Conservation (phyloP, 2,888 invertebrate genomes). For the Anoncus sp. region DNA sequence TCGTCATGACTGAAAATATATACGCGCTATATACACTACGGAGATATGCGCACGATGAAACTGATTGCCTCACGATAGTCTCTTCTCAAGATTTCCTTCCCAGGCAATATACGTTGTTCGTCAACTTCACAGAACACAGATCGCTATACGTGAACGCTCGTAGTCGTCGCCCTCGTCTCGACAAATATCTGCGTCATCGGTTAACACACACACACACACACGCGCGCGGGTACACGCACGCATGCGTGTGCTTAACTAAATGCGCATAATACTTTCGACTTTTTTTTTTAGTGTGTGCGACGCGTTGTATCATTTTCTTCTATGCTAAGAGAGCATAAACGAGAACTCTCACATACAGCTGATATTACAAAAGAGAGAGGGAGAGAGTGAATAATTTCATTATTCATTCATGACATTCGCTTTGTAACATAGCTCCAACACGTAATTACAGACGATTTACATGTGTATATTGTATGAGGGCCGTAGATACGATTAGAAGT, state of each 20-base stretch:
- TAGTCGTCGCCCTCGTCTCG: conserved; percentile 28
- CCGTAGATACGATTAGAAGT: conserved; percentile 61
- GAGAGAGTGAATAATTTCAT: conserved; percentile 12
- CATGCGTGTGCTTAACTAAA: conserved; percentile 26
- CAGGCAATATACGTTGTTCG: not conserved
- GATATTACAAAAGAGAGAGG: not conserved
- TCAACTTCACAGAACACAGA: conserved; percentile 12
- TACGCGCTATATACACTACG: not conserved
- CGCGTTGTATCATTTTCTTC: conserved; percentile 43
- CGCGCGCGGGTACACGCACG: no score
- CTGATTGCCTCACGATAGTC: not conserved
- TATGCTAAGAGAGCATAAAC: not conserved
- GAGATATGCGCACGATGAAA: not conserved
- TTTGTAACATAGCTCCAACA: conserved; percentile 40
- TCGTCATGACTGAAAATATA: conserved; percentile 28
- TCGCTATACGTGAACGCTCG: not conserved
- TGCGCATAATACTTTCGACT: conserved; percentile 52
- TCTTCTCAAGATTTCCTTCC: not conserved
- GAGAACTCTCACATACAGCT: not conserved
- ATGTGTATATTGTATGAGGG: conserved; percentile 15
- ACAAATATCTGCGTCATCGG: conserved; percentile 47
- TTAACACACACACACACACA: conserved; percentile 7
- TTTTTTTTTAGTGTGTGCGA: conserved; percentile 9
- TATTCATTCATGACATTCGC: conserved; percentile 53
- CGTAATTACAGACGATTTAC: conserved; percentile 41